These are phyloP conservation scores for Eutolmus rufibarbis DNA, from an alignment of 2,888 invertebrate species.

Conservation along the genomic window DNA sequence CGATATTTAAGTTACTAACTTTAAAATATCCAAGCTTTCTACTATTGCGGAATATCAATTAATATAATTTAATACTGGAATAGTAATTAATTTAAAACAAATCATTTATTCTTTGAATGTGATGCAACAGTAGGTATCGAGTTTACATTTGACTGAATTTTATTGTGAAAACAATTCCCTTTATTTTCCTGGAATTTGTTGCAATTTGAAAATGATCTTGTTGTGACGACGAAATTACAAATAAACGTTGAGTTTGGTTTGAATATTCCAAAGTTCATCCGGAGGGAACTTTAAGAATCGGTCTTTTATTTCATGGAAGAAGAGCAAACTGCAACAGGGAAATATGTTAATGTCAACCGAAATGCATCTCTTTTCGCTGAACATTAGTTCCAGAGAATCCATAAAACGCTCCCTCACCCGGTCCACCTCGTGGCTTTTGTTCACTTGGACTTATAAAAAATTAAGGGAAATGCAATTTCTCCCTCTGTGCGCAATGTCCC, in stretches of 20 bases:
- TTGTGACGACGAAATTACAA: neutral
- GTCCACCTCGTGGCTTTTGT: neutral
- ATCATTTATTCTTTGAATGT: neutral
- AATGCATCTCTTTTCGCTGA: neutral
- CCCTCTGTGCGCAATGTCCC: neutral
- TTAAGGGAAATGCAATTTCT: neutral
- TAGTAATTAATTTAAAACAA: too few relatives aligned
- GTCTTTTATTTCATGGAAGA: neutral
- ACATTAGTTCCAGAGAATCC: neutral
- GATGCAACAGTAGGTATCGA: neutral
- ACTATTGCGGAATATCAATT: too few relatives aligned
- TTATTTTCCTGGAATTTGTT: neutral
- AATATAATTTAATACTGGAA: too few relatives aligned
- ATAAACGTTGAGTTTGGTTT: neutral
- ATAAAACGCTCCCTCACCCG: neutral
- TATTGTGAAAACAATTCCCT: neutral
- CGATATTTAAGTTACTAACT: too few relatives aligned
- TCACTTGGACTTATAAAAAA: neutral
- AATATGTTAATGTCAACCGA: neutral
- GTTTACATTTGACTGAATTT: neutral
- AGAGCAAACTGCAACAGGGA: neutral
- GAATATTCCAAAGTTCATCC: neutral
- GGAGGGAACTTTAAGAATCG: neutral
- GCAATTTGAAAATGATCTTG: neutral
- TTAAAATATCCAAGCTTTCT: too few relatives aligned